Percentiles rank a stretch among this genome's conserved stretches.
Conservation (phyloP, 2,888 invertebrate genomes). For the Rhagonycha fulva region DNA sequence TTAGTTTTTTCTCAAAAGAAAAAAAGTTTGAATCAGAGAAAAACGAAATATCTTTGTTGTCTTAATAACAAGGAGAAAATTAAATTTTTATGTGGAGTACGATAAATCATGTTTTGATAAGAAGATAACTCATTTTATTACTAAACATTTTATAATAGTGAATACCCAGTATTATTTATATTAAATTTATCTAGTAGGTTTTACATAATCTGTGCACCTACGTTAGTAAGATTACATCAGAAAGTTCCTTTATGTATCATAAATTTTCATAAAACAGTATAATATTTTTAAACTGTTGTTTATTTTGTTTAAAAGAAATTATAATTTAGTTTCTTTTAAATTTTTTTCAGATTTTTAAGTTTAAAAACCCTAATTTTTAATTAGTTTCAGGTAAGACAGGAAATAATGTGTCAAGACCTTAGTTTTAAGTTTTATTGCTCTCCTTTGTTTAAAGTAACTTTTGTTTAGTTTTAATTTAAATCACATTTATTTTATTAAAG, state of each 20-base stretch:
- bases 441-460: too few relatives aligned
- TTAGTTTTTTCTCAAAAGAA: slow-evolving; percentile 1
- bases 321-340: too few relatives aligned
- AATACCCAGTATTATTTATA: neutral
- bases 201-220: neutral
- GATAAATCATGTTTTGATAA: neutral
- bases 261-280: neutral
- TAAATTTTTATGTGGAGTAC: neutral
- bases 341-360: too few relatives aligned
- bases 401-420: too few relatives aligned
- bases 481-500: too few relatives aligned
- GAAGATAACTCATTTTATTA: neutral
- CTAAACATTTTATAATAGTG: neutral
- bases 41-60: neutral
- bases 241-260: neutral
- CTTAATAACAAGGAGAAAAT: neutral
- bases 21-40: neutral
- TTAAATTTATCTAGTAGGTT: neutral
- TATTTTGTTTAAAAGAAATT: too few relatives aligned
- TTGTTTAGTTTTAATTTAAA: too few relatives aligned
- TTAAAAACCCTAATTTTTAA: too few relatives aligned
- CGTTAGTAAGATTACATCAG: neutral
- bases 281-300: neutral
- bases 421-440: too few relatives aligned
- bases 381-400: too few relatives aligned